Percentiles rank a stretch among this genome's conserved stretches.
Evolutionary conservation across 2,113 vertebrate genomes (phyloP).

Genomic region (Equus quagga): DNA sequence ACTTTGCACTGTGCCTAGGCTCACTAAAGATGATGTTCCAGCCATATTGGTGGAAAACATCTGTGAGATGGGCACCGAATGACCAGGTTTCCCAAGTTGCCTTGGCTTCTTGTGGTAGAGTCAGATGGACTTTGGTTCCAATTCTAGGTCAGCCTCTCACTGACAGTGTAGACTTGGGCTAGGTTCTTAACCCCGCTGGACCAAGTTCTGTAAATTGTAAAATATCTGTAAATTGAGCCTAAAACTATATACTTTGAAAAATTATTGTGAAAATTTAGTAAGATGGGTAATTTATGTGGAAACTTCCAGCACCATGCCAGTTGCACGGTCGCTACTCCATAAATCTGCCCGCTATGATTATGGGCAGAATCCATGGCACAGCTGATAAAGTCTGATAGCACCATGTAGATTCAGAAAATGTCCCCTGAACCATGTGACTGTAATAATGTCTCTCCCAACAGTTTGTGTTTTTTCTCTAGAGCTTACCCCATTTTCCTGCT

Average conservation of each 20-base stretch:
- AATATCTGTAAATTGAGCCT: neutral
- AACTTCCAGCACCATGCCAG: too few species aligned
- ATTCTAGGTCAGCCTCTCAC: neutral
- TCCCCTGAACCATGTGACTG: accelerated
- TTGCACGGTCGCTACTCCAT: neutral
- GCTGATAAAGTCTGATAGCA: too few species aligned
- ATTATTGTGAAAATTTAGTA: neutral
- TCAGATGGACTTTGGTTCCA: neutral
- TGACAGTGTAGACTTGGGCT: neutral
- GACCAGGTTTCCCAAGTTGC: neutral
- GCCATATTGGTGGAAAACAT: neutral
- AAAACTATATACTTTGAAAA: neutral
- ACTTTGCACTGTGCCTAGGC: neutral
- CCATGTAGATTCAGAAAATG: neutral
- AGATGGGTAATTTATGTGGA: neutral
- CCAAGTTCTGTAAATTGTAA: neutral
- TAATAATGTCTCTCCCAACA: neutral
- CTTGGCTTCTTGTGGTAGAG: neutral
- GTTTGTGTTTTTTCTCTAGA: neutral
- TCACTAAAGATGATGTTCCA: neutral
- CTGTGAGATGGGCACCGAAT: neutral
- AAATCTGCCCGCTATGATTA: neutral
- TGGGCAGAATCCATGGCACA: neutral
- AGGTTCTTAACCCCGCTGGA: neutral
- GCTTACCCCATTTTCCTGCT: neutral